Base-by-base conservation (phyloP, 2,113 vertebrate species). In the Glareola pratincola region DNA sequence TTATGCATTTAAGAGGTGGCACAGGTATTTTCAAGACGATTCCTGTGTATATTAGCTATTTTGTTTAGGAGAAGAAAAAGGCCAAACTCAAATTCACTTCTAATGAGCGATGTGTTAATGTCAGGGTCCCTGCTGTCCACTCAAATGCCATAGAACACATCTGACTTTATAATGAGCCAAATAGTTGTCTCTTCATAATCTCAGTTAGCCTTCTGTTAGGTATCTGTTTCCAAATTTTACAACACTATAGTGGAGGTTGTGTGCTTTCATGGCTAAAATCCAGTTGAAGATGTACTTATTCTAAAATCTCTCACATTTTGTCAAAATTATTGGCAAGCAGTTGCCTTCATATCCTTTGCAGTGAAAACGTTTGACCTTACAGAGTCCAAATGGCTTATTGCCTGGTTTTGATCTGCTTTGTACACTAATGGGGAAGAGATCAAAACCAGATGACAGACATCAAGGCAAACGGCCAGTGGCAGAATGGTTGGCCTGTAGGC, bases 111-210 rank as follows among this genome's bases (percentile, higher is more conserved):
- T 97, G 98, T 62, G 34, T 96, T 97, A 98, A 98, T 97, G 90
- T 97, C 97, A 97, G 94, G 43, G 85, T 96, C 96, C 98, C 96
- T 97, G 94, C 95, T 97, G 98, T 98, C 97, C 97, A 97, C 95
- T 97, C 96, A 98, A 98, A 98, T 97, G 97, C 96, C 96, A 97
- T 90, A 90, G 94, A 98, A 97, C 92, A 94, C 92, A 97, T 98
- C 95, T 98, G 98, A 98, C 96, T 98, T 95, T 97, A 87, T 95
- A 98, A 98, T 98, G 96, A 98, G 96, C 96, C 97, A 97, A 97
- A 97, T 83, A 97, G 92, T 98, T 97, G 95, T 98, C 96, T 96
- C 94, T 97, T 98, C 91, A 93, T 97, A 98, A 97, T 97, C 96
- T 96, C 95, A 69, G 91, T 95, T 97, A 96, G 94, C 98, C 97